Percentiles rank a stretch among this genome's conserved stretches.
These are phyloP conservation scores for Tipula unca DNA, from an alignment of 2,888 invertebrate genomes.

Conservation along the genomic window DNA sequence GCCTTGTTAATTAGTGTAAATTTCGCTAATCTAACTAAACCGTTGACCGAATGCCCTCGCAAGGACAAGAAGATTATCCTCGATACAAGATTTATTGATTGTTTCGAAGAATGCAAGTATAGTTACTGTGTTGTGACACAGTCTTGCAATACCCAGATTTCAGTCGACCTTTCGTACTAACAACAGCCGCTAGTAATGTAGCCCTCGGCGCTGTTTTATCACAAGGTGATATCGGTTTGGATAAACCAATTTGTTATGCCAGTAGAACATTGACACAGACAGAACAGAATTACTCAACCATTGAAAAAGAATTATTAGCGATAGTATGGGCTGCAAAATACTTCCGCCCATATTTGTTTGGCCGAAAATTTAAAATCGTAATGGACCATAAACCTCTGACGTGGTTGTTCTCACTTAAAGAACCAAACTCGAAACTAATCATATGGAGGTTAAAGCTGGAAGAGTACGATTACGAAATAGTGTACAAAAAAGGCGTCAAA, in stretches of 20 bases:
- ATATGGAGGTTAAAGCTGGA: not conserved
- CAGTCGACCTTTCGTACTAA: not conserved
- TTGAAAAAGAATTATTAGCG: slow-evolving; percentile 33
- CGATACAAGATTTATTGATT: not conserved
- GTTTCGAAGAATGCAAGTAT: not conserved
- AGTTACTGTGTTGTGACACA: not conserved
- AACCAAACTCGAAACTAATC: not conserved
- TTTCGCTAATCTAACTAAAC: not conserved
- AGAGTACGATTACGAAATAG: not conserved
- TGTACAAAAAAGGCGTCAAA: not conserved
- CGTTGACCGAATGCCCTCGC: not conserved
- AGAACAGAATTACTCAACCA: slow-evolving; percentile 28
- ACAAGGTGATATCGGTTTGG: too few relatives aligned
- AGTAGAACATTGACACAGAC: slow-evolving; percentile 28
- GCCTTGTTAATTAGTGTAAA: too few relatives aligned
- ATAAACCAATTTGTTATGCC: slow-evolving; percentile 22
- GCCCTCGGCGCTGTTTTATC: not conserved
- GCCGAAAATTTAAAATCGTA: not conserved
- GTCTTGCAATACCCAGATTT: not conserved
- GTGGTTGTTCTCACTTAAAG: not conserved
- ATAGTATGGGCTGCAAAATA: slow-evolving; percentile 31
- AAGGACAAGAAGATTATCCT: not conserved
- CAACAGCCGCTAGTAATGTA: not conserved
- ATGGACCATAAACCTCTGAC: not conserved
- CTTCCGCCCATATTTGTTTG: not conserved